A percentile compares a stretch with the other conserved stretches of the same genome.
These are phyloP conservation scores for Bombus confusus DNA, from an alignment of 1,140 invertebrate species.

Conservation along the genomic window DNA sequence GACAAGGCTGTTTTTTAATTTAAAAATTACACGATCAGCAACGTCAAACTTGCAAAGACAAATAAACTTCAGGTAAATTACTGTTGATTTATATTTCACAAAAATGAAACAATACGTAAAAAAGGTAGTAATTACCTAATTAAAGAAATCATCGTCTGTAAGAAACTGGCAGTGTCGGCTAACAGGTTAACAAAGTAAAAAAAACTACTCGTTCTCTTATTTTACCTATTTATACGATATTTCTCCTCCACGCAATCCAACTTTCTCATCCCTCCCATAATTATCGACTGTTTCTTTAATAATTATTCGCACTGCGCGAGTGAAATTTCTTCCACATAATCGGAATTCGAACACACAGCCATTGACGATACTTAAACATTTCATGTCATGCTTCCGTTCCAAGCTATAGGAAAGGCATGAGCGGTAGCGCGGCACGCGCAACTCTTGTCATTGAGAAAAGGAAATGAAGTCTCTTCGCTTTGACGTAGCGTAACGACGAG, in stretches of 20 bases:
- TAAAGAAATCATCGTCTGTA: neutral
- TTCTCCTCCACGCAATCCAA: no score
- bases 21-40: neutral
- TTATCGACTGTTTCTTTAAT: neutral
- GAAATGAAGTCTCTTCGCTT: conserved; percentile 49
- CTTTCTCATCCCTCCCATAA: no score
- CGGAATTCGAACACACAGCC: no score
- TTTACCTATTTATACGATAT: no score
- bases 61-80: neutral
- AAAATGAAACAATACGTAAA: no score
- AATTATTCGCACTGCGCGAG: neutral
- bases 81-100: neutral
- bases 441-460: conserved; percentile 19
- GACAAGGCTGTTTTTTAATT: neutral
- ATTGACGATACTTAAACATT: neutral
- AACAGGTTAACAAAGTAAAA: neutral
- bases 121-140: neutral
- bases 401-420: no score
- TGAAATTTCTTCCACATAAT: neutral
- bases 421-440: neutral
- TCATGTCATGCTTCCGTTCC: neutral
- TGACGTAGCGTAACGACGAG: conserved; percentile 40
- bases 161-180: neutral
- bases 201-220: neutral
- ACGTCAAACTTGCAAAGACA: neutral